These are phyloP conservation scores for Orycteropus afer DNA, from an alignment of 2,113 vertebrate genomes.

Conservation along the genomic window DNA sequence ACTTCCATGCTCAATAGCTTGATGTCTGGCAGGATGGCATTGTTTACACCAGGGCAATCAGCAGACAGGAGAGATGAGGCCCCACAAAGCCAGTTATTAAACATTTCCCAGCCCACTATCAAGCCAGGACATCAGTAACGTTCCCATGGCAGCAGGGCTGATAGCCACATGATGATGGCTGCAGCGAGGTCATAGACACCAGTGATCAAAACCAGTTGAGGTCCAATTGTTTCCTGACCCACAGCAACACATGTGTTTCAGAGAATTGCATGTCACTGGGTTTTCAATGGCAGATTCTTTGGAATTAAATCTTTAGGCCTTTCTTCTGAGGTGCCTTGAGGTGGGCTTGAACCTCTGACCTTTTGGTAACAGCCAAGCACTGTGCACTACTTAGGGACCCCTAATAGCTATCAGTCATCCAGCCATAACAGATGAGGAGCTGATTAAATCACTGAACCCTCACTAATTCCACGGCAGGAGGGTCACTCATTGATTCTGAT, in stretches of 20 bases:
- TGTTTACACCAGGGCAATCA: neutral
- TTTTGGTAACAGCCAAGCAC: neutral
- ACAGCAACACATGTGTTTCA: neutral
- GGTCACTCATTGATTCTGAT: too few species aligned
- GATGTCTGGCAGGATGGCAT: neutral
- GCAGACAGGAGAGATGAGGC: neutral
- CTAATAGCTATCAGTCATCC: rapidly evolving
- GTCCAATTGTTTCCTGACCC: neutral
- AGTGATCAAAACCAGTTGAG: neutral
- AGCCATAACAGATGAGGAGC: neutral
- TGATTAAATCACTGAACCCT: neutral
- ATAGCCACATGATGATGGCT: rapidly evolving
- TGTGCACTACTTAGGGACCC: neutral
- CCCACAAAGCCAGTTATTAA: neutral
- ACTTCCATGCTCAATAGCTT: rapidly evolving
- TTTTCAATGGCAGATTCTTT: neutral
- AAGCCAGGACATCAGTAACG: too few species aligned
- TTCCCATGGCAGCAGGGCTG: neutral
- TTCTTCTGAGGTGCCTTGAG: neutral
- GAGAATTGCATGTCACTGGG: neutral
- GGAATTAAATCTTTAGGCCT: neutral
- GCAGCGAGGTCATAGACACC: too few species aligned
- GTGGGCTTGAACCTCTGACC: neutral
- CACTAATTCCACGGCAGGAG: neutral
- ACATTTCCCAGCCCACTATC: neutral